These are phyloP conservation scores for Gallinago jamesoni DNA, from an alignment of 2,113 vertebrate species.

Conservation along the genomic window DNA sequence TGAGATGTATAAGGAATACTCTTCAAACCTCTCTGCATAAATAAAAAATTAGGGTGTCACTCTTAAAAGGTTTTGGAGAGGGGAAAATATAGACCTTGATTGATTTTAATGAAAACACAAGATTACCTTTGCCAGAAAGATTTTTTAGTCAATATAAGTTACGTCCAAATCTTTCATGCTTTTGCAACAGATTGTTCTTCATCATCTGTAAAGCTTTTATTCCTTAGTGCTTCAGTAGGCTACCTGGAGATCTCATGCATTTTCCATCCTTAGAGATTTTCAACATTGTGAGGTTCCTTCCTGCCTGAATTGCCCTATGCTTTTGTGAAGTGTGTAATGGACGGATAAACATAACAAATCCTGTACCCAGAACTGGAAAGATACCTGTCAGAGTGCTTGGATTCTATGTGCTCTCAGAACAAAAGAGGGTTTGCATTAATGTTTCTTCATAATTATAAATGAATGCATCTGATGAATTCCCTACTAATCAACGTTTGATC, in stretches of 20 bases:
- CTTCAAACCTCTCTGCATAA: background rate
- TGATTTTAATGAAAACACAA: background rate
- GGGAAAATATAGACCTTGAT: background rate
- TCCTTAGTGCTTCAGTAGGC: background rate
- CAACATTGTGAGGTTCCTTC: background rate
- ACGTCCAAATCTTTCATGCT: rapidly evolving
- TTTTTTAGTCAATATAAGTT: background rate
- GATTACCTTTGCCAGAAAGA: background rate
- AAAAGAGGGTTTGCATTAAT: background rate
- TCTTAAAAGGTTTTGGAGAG: background rate
- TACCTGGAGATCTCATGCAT: background rate
- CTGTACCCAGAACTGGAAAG: background rate
- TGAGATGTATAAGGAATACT: background rate
- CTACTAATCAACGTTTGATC: background rate
- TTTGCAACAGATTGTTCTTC: background rate
- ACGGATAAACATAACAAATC: background rate
- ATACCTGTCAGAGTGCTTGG: background rate
- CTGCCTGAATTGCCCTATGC: background rate
- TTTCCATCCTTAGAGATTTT: background rate
- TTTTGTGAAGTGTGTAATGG: background rate
- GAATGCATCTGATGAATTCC: background rate
- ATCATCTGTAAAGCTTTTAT: background rate
- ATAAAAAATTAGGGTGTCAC: background rate
- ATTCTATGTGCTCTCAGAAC: background rate
- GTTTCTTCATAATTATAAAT: background rate